A percentile compares a stretch with the other conserved stretches of the same genome.
Conservation (phyloP, 1,140 invertebrate genomes). For the Pentalonia nigronervosa region DNA sequence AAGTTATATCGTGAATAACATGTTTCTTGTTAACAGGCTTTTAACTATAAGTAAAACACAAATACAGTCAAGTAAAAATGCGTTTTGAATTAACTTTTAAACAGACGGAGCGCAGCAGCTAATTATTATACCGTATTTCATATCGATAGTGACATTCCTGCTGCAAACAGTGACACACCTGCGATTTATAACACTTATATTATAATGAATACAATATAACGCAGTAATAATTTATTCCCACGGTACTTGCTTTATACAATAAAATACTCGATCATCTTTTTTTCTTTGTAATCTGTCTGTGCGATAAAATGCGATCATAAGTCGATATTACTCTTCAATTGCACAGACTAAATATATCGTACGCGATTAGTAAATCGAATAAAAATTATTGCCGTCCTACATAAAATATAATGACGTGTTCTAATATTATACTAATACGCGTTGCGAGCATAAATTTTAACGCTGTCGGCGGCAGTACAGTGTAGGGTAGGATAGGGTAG, state of each 20-base stretch:
- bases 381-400: neutral
- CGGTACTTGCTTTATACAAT: neutral
- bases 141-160: neutral
- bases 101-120: neutral
- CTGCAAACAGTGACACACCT: neutral
- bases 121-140: neutral
- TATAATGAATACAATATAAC: neutral
- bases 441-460: neutral
- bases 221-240: conserved; percentile 6
- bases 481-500: neutral
- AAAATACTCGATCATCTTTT: neutral
- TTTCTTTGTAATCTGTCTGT: neutral
- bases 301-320: neutral
- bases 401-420: neutral
- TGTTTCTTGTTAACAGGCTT: neutral
- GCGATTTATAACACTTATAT: neutral
- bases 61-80: neutral
- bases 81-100: neutral
- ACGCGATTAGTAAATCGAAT: neutral
- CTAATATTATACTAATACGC: neutral
- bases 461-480: neutral
- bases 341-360: neutral
- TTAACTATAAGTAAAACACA: neutral
- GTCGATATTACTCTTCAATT: neutral
- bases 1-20: neutral